phyloP scores from a whole-genome alignment of 1,140 invertebrate genomes.

The Drosophila elegans region DNA sequence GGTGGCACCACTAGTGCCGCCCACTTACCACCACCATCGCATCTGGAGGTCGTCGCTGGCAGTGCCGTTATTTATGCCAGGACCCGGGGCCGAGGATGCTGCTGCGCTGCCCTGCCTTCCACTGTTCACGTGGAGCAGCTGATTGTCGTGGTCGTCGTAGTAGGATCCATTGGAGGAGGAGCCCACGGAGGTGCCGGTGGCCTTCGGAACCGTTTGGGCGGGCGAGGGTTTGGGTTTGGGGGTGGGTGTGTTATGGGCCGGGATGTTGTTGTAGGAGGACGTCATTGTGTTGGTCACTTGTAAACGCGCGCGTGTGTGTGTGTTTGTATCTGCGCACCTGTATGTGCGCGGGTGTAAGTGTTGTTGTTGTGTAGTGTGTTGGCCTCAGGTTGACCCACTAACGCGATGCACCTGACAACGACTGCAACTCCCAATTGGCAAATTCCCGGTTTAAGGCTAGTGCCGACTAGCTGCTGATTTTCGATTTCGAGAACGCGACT shows the following conservation, averaged over 20 bases:
- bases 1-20: not conserved
- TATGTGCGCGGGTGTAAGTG: not conserved
- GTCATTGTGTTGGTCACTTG: conserved; percentile 39
- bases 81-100: conserved; percentile 67
- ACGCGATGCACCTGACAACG: conserved; percentile 22
- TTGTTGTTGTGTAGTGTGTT: not conserved
- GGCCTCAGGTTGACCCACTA: conserved; percentile 28
- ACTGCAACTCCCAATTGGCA: not conserved
- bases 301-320: not conserved
- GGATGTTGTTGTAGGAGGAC: conserved; percentile 32
- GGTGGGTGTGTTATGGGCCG: conserved; percentile 19
- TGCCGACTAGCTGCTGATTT: conserved; percentile 23
- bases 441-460: conserved; percentile 9
- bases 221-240: conserved; percentile 16
- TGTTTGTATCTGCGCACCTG: conserved; percentile 19
- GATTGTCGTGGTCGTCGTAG: conserved; percentile 68
- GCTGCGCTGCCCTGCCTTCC: conserved; percentile 41
- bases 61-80: conserved; percentile 47
- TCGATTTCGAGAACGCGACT: conserved; percentile 6
- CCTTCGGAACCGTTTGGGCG: conserved; percentile 65
- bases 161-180: conserved; percentile 36
- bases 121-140: conserved; percentile 63
- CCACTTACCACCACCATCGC: conserved; percentile 76
- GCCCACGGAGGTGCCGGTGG: conserved; percentile 5
- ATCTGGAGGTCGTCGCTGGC: conserved; percentile 53